Evolutionary conservation across 1,140 invertebrate species (phyloP).

Genomic region (Mactra quadrangularis): DNA sequence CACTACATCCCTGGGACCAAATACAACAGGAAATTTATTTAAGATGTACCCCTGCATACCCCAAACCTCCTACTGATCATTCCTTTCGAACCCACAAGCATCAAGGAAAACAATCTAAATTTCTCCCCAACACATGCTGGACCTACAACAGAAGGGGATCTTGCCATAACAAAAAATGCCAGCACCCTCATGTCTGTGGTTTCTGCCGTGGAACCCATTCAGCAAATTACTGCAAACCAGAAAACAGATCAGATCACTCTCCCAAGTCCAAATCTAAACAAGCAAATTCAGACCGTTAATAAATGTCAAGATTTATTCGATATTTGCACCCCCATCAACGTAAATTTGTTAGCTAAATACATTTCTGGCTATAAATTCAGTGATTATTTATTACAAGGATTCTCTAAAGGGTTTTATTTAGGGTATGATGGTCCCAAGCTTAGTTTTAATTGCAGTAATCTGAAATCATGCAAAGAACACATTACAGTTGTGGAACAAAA

Average conservation of each 20-base stretch:
- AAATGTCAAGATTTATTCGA: too few species aligned
- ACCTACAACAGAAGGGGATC: not conserved
- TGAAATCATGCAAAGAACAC: conserved; percentile 14
- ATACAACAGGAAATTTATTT: conserved; percentile 12
- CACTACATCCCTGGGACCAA: conserved; percentile 1
- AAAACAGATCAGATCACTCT: conserved; percentile 18
- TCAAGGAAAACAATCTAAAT: not conserved
- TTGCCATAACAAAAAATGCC: not conserved
- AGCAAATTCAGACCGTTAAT: too few species aligned
- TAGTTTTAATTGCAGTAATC: too few species aligned
- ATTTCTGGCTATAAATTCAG: not conserved
- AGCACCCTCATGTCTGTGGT: conserved; percentile 25
- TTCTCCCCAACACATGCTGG: conserved; percentile 8
- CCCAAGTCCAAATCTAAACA: not conserved
- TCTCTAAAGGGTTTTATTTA: conserved; percentile 12
- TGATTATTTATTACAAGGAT: not conserved
- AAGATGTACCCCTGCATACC: too few species aligned
- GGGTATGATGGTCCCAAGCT: not conserved
- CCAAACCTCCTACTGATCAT: not conserved
- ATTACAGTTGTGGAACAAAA: not conserved
- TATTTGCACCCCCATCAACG: not conserved
- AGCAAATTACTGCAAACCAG: not conserved
- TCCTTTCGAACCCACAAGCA: conserved; percentile 11
- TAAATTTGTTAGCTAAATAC: not conserved
- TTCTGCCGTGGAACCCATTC: conserved; percentile 1